These are phyloP conservation scores for Ophioninae sp. DNA, from an alignment of 2,888 invertebrate genomes.

Conservation along the genomic window DNA sequence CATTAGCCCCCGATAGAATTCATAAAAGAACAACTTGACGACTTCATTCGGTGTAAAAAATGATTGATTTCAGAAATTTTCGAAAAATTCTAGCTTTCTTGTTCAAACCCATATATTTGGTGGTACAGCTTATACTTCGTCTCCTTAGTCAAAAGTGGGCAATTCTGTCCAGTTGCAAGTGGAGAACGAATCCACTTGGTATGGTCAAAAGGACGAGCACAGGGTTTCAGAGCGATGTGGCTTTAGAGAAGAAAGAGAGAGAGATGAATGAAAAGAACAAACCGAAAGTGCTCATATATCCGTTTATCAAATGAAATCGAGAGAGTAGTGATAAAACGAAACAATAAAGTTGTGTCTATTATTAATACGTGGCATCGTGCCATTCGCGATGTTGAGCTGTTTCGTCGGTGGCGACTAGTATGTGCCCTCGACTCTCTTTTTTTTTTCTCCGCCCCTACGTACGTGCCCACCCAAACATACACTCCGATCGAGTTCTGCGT, in stretches of 20 bases:
- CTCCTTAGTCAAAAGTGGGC: neutral
- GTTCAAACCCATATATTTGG: neutral
- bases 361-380: slow-evolving; percentile 55
- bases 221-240: neutral
- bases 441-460: slow-evolving; percentile 8
- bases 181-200: neutral
- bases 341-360: slow-evolving; percentile 56
- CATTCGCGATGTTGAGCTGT: slow-evolving; percentile 21
- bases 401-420: slow-evolving; percentile 22
- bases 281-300: neutral
- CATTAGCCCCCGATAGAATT: too few relatives aligned
- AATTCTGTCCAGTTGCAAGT: neutral
- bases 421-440: slow-evolving; percentile 2
- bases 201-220: neutral
- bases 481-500: slow-evolving; percentile 18
- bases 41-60: too few relatives aligned
- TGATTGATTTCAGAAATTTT: neutral
- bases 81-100: too few relatives aligned
- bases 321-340: slow-evolving; percentile 38
- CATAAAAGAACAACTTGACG: too few relatives aligned
- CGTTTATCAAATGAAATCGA: neutral
- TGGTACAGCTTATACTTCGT: neutral
- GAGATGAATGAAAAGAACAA: neutral
- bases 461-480: slow-evolving; percentile 10
- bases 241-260: neutral